These are phyloP conservation scores for Sphaeramia orbicularis DNA, from an alignment of 2,797 vertebrate genomes.

Conservation along the genomic window DNA sequence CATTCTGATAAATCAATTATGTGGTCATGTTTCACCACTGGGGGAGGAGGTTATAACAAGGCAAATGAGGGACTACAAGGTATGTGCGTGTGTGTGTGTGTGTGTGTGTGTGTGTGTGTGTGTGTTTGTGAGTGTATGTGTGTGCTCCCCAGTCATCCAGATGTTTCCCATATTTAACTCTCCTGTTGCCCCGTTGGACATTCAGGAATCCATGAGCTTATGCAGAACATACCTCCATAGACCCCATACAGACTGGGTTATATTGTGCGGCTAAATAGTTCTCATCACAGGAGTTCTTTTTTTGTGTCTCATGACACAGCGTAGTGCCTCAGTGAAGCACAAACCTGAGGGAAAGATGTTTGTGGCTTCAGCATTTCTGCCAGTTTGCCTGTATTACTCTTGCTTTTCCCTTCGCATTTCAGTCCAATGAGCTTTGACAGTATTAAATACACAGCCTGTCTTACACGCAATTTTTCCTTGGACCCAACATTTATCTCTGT, in stretches of 20 bases:
- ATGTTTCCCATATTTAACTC: constrained; percentile 82
- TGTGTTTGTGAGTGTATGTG: neutral
- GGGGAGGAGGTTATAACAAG: constrained; percentile 55
- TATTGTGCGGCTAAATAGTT: constrained; percentile 46
- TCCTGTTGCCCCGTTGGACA: constrained; percentile 59
- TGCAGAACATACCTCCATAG: constrained; percentile 70
- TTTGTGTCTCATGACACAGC: constrained; percentile 50
- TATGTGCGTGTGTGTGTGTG: neutral
- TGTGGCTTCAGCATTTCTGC: constrained; percentile 2
- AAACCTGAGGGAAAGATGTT: constrained; percentile 28
- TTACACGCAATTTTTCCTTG: too few relatives aligned
- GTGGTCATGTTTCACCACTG: constrained; percentile 75
- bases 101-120: constrained; percentile 1
- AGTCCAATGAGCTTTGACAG: neutral
- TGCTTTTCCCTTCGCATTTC: constrained; percentile 10
- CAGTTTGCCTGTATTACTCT: constrained; percentile 12
- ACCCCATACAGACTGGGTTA: constrained; percentile 42
- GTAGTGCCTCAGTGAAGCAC: constrained; percentile 22
- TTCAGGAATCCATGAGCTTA: constrained; percentile 76
- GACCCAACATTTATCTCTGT: too few relatives aligned
- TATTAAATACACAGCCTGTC: neutral
- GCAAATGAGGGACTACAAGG: constrained; percentile 29
- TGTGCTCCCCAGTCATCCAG: constrained; percentile 59
- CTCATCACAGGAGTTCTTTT: constrained; percentile 44
- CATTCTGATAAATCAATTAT: constrained; percentile 81